These are phyloP conservation scores for Carlito syrichta DNA, from an alignment of 2,113 vertebrate genomes.

Conservation along the genomic window DNA sequence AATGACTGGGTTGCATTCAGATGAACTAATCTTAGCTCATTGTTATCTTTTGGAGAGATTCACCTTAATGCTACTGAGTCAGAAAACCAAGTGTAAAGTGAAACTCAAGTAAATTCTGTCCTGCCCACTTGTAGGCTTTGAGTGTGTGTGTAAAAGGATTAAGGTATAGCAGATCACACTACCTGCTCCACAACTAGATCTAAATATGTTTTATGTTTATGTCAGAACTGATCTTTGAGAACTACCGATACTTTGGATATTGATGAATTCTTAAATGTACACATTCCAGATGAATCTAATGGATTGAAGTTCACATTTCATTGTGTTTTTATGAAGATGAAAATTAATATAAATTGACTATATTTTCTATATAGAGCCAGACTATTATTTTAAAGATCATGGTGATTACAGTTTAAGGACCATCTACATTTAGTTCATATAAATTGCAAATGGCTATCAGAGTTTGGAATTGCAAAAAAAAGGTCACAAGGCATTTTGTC, in stretches of 20 bases:
- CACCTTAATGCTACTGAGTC: not conserved
- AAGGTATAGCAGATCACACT: not conserved
- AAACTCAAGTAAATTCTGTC: slow-evolving; percentile 19
- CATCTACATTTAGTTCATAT: not conserved
- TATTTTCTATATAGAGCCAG: not conserved
- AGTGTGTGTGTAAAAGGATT: not conserved
- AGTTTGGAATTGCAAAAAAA: not conserved
- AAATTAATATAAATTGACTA: not conserved
- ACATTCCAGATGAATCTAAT: not conserved
- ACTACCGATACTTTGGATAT: not conserved
- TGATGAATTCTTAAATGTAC: not conserved
- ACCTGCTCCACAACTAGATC: not conserved
- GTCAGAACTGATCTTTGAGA: not conserved
- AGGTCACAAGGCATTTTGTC: not conserved
- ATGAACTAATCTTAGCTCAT: slow-evolving; percentile 59
- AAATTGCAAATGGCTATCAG: not conserved
- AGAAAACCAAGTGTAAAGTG: slow-evolving; percentile 42
- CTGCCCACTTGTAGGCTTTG: not conserved
- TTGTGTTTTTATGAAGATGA: not conserved
- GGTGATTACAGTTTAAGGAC: not conserved
- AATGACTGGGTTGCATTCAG: slow-evolving; percentile 65
- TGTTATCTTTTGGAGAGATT: slow-evolving; percentile 56
- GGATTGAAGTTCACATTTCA: not conserved
- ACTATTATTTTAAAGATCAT: not conserved
- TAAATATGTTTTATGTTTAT: slow-evolving; percentile 26